phyloP scores from a whole-genome alignment of 2,888 invertebrate genomes.

The Ectropis crepuscularia region DNA sequence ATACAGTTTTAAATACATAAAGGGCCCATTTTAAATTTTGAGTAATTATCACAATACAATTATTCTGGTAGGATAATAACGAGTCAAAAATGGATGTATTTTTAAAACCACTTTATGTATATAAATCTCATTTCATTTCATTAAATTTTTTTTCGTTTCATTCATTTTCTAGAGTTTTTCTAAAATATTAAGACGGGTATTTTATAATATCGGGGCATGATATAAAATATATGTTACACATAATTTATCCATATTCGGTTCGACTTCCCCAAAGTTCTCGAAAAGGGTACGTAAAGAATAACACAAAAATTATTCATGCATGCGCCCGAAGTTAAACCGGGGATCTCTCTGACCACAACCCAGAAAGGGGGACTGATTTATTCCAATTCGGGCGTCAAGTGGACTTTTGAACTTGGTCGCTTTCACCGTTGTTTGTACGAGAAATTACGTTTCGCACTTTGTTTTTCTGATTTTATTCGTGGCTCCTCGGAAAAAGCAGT shows the following conservation, averaged over 20 bases:
- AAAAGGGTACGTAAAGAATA: constrained; percentile 43
- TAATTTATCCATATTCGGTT: constrained; percentile 27
- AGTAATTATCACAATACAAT: too few relatives aligned
- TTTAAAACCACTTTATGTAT: too few relatives aligned
- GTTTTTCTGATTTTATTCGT: constrained; percentile 43
- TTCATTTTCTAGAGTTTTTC: too few relatives aligned
- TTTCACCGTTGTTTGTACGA: constrained; percentile 54
- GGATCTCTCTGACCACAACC: constrained; percentile 48
- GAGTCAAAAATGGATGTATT: too few relatives aligned
- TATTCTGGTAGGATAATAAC: too few relatives aligned
- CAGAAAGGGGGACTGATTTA: constrained; percentile 68
- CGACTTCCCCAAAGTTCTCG: constrained; percentile 28
- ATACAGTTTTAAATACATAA: too few relatives aligned
- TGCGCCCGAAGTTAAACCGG: constrained; percentile 48
- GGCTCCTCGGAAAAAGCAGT: constrained; percentile 1
- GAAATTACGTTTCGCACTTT: constrained; percentile 55
- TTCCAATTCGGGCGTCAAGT: constrained; percentile 61
- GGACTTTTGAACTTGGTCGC: constrained; percentile 61
- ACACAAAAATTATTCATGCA: constrained; percentile 53
- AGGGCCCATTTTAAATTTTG: too few relatives aligned
- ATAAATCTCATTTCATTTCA: too few relatives aligned
- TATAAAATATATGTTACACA: constrained; percentile 7
- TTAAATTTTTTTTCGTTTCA: too few relatives aligned
- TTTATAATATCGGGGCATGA: too few relatives aligned
- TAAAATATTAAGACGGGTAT: too few relatives aligned